Percentiles rank a stretch among this genome's conserved stretches.
Conservation (phyloP, 2,888 invertebrate genomes). For the Phania funesta region DNA sequence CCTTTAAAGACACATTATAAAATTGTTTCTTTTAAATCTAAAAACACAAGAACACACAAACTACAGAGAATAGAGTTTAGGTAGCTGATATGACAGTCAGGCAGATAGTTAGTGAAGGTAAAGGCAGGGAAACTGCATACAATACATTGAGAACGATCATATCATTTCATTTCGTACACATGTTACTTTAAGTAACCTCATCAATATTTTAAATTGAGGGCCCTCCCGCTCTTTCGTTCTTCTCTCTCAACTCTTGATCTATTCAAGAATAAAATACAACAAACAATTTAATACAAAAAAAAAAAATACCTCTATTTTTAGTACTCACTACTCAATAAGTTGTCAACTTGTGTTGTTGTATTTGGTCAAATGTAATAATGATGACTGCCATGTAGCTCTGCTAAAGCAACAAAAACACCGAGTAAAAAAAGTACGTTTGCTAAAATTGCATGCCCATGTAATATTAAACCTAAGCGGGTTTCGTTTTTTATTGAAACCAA, state of each 20-base stretch:
- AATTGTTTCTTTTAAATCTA: conserved; percentile 16
- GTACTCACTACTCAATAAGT: conserved; percentile 35
- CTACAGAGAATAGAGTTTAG: not conserved
- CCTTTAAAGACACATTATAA: conserved; percentile 15
- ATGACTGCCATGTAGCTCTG: not conserved
- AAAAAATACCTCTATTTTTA: not conserved
- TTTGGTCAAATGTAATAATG: conserved; percentile 5
- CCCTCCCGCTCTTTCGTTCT: not conserved
- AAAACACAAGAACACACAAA: not conserved
- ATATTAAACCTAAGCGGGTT: conserved; percentile 9
- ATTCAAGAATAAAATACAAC: not conserved
- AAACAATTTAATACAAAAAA: conserved; percentile 7
- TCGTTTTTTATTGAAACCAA: not conserved
- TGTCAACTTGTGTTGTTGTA: conserved; percentile 33
- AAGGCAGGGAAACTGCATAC: conserved; percentile 18
- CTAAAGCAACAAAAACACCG: not conserved
- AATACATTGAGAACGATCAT: conserved; percentile 32
- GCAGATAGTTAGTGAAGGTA: not conserved
- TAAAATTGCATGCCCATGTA: not conserved
- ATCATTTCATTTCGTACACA: conserved; percentile 45
- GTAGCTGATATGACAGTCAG: not conserved
- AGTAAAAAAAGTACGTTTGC: too few relatives aligned
- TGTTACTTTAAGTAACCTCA: conserved; percentile 50
- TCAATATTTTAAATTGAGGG: conserved; percentile 16
- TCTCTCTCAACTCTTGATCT: not conserved